These are phyloP conservation scores for Polydrusus pterygomalis DNA, from an alignment of 2,888 invertebrate species.

Conservation along the genomic window DNA sequence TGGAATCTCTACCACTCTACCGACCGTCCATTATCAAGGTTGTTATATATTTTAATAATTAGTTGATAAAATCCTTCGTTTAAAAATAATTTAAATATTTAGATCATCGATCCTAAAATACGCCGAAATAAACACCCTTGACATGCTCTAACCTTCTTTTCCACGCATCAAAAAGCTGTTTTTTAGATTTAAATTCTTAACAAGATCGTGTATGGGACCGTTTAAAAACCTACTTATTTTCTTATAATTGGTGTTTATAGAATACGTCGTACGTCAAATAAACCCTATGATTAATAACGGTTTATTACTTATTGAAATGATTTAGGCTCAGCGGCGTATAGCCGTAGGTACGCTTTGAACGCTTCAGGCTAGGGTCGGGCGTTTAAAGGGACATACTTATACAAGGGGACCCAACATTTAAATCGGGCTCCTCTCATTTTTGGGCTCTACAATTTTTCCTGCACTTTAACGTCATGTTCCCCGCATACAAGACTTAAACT, in stretches of 20 bases:
- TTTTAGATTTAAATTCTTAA: constrained; percentile 18
- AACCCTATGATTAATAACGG: constrained; percentile 24
- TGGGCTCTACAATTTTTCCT: no score
- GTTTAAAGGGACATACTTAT: no score
- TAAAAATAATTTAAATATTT: constrained; percentile 24
- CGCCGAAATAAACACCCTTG: constrained; percentile 24
- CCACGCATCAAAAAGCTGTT: constrained; percentile 8
- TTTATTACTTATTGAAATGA: constrained; percentile 20
- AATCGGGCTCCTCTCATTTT: no score
- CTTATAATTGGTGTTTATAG: constrained; percentile 16
- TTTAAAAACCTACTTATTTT: background rate
- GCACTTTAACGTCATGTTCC: no score
- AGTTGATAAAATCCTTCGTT: constrained; percentile 11
- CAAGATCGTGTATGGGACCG: background rate
- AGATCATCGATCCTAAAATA: constrained; percentile 25
- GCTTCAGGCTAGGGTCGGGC: no score
- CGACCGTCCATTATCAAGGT: no score
- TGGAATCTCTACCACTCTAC: no score
- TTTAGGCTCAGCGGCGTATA: no score
- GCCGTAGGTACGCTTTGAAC: no score
- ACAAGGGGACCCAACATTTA: no score
- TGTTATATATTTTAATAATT: background rate
- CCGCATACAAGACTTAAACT: no score
- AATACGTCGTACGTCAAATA: constrained; percentile 10
- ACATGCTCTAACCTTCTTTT: background rate